Conservation (phyloP, 2,888 invertebrate species). For the Luffia ferchaultella region DNA sequence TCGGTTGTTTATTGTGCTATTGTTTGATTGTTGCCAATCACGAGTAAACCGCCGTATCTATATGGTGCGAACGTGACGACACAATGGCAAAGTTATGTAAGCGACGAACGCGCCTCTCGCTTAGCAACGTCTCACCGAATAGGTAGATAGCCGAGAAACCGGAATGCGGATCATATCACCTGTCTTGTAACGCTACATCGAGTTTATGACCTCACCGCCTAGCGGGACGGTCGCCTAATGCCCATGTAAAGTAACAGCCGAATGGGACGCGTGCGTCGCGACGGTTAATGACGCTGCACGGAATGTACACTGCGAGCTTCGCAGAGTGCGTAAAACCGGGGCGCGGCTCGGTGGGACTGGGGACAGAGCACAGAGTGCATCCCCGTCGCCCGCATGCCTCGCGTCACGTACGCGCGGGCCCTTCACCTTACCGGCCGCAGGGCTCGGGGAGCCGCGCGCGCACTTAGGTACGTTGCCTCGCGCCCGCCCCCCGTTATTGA, state of each 20-base stretch:
- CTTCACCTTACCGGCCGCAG: not conserved
- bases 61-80: conserved; percentile 23
- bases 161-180: conserved; percentile 27
- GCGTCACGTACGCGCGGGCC: conserved; percentile 41
- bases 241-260: not conserved
- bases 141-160: conserved; percentile 43
- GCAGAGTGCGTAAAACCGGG: conserved; percentile 23
- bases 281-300: not conserved
- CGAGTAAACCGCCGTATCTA: not conserved
- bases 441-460: conserved; percentile 39
- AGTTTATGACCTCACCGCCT: not conserved
- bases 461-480: too few relatives aligned
- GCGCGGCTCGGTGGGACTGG: too few relatives aligned
- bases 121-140: conserved; percentile 33
- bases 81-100: conserved; percentile 32
- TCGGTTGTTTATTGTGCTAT: not conserved
- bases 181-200: conserved; percentile 1
- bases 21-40: not conserved
- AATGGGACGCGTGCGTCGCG: not conserved
- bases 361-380: conserved; percentile 35
- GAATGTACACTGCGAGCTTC: not conserved
- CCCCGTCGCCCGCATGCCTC: conserved; percentile 30
- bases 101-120: conserved; percentile 24
- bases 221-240: not conserved
- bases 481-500: conserved; percentile 20